Evolutionary conservation across 2,888 invertebrate genomes (phyloP).

Genomic region (Orthosia gracilis): DNA sequence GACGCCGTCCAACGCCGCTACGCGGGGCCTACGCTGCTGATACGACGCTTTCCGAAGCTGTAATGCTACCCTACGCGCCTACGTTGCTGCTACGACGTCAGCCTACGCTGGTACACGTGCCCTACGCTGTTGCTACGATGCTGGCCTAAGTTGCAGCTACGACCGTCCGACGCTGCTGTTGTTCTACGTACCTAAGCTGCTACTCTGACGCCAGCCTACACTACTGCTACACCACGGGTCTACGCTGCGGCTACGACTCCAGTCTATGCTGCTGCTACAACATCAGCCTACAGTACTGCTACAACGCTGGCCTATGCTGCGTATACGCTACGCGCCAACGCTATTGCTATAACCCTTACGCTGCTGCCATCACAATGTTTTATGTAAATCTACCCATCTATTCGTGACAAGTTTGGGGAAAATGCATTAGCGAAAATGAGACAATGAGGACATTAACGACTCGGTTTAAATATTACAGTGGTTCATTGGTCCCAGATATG

Average conservation of each 20-base stretch:
- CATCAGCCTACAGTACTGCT: too few relatives aligned
- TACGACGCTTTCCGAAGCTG: not conserved
- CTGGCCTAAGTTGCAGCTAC: not conserved
- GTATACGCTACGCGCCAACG: not conserved
- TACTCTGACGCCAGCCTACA: not conserved
- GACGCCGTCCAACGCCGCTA: not conserved
- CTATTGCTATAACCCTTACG: not conserved
- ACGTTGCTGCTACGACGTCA: not conserved
- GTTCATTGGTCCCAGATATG: not conserved
- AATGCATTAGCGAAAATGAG: too few relatives aligned
- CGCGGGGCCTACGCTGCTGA: too few relatives aligned
- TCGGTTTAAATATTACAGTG: not conserved
- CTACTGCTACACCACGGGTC: not conserved
- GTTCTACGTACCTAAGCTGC: not conserved
- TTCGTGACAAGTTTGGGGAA: too few relatives aligned
- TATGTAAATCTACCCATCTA: not conserved
- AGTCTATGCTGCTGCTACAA: not conserved
- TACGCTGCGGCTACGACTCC: not conserved
- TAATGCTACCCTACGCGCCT: constrained; percentile 2
- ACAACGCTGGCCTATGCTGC: too few relatives aligned
- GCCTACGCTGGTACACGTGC: not conserved
- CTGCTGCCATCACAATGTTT: not conserved
- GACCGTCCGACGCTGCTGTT: not conserved
- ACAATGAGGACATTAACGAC: not conserved
- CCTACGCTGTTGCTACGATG: not conserved